phyloP scores from a whole-genome alignment of 23 tunicate species.

The Trididemnum miniatum region DNA sequence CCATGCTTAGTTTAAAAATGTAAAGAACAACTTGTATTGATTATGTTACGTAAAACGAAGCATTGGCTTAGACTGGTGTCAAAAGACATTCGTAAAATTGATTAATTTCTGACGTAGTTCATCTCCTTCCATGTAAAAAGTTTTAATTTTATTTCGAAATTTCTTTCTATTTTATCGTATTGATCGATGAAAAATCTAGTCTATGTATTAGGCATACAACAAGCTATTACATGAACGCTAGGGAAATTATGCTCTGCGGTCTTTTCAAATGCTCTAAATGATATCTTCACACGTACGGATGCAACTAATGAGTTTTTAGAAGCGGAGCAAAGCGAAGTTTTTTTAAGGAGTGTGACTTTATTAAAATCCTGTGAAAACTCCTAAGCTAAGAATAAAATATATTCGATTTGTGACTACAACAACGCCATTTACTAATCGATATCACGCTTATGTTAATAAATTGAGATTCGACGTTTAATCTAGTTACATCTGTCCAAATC shows the following conservation, averaged over 20 bases:
- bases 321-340: too few species aligned
- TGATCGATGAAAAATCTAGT: background rate
- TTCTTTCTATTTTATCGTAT: background rate
- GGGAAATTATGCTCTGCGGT: conserved; percentile 6
- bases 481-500: conserved; percentile 65
- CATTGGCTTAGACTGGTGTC: background rate
- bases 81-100: conserved; percentile 37
- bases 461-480: conserved; percentile 35
- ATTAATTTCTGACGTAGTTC: conserved; percentile 40
- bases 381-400: conserved; percentile 15
- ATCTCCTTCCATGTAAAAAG: conserved; percentile 43
- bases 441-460: conserved; percentile 32
- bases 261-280: background rate
- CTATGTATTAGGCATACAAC: conserved; percentile 3
- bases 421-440: conserved; percentile 50
- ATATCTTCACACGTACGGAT: background rate
- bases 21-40: background rate
- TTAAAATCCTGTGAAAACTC: background rate
- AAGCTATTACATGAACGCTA: conserved; percentile 20
- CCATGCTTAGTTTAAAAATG: too few species aligned
- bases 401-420: conserved; percentile 20
- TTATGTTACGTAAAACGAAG: background rate
- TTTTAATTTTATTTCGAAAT: conserved; percentile 61
- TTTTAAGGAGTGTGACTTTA: conserved; percentile 9
- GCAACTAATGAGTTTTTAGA: too few species aligned